A percentile compares a stretch with the other conserved stretches of the same genome.
Evolutionary conservation across 2,888 invertebrate species (phyloP).

Genomic region (Cataglyphis livida): DNA sequence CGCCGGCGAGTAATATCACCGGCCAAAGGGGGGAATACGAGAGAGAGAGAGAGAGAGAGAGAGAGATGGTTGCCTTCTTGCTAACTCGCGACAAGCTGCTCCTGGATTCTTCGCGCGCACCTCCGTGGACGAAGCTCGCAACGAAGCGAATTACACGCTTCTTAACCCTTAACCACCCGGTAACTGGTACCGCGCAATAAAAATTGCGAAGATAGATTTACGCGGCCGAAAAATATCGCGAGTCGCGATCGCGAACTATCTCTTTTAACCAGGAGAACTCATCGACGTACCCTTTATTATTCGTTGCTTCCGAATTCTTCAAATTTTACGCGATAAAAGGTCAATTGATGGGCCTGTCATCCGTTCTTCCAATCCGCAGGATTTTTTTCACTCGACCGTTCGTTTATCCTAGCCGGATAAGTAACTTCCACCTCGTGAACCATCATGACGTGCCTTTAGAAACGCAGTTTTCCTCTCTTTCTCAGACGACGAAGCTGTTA

Average conservation of each 20-base stretch:
- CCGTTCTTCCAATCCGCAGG: not conserved
- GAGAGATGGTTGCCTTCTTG: slow-evolving; percentile 46
- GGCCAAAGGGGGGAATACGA: slow-evolving; percentile 3
- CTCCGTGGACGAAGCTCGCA: slow-evolving; percentile 44
- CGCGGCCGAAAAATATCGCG: slow-evolving; percentile 20
- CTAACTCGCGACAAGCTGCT: slow-evolving; percentile 55
- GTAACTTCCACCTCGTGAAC: slow-evolving; percentile 44
- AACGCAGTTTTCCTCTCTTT: slow-evolving; percentile 33
- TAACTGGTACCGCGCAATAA: slow-evolving; percentile 36
- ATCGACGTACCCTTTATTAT: too few relatives aligned
- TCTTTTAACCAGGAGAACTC: too few relatives aligned
- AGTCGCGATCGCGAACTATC: slow-evolving; percentile 28
- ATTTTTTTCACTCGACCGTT: slow-evolving; percentile 25
- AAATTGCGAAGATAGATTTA: slow-evolving; percentile 24
- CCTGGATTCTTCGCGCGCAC: slow-evolving; percentile 50
- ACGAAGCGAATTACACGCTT: slow-evolving; percentile 52
- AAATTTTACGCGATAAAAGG: not conserved
- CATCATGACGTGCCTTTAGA: slow-evolving; percentile 40
- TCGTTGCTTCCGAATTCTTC: not conserved
- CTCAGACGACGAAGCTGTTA: slow-evolving; percentile 16
- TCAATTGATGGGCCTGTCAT: not conserved
- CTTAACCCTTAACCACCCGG: slow-evolving; percentile 40
- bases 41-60: slow-evolving; percentile 31
- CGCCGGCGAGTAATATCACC: slow-evolving; percentile 43
- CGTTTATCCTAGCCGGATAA: slow-evolving; percentile 34